Evolutionary conservation across 2,888 invertebrate genomes (phyloP).

Genomic region (Smittia aterrima): DNA sequence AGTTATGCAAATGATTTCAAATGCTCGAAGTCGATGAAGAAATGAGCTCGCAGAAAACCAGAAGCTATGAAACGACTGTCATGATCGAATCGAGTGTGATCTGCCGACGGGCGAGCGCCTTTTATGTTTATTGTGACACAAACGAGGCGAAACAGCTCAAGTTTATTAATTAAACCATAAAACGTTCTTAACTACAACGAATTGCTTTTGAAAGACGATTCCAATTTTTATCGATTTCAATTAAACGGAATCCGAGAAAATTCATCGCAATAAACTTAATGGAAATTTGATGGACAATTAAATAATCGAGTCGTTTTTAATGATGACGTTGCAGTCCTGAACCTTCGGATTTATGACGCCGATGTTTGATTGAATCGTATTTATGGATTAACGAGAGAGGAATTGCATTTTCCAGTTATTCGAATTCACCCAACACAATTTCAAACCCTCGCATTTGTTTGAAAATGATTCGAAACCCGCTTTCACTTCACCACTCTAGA

Average conservation of each 20-base stretch:
- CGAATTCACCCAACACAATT: too few relatives aligned
- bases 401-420: too few relatives aligned
- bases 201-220: conserved; percentile 2
- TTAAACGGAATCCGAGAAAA: not conserved
- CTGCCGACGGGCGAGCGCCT: too few relatives aligned
- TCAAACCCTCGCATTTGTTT: too few relatives aligned
- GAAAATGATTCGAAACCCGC: too few relatives aligned
- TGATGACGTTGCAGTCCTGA: not conserved
- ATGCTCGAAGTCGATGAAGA: too few relatives aligned
- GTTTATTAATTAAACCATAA: not conserved
- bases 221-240: not conserved
- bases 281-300: conserved; percentile 4
- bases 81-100: too few relatives aligned
- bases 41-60: not conserved
- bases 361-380: too few relatives aligned
- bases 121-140: not conserved
- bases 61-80: not conserved
- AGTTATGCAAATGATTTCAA: too few relatives aligned
- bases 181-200: not conserved
- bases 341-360: too few relatives aligned
- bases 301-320: not conserved
- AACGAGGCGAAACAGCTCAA: not conserved
- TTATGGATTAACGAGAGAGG: too few relatives aligned
- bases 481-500: too few relatives aligned
- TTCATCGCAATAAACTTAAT: not conserved